Base-by-base conservation (phyloP, 2,888 invertebrate genomes). In the Xylota segnis region DNA sequence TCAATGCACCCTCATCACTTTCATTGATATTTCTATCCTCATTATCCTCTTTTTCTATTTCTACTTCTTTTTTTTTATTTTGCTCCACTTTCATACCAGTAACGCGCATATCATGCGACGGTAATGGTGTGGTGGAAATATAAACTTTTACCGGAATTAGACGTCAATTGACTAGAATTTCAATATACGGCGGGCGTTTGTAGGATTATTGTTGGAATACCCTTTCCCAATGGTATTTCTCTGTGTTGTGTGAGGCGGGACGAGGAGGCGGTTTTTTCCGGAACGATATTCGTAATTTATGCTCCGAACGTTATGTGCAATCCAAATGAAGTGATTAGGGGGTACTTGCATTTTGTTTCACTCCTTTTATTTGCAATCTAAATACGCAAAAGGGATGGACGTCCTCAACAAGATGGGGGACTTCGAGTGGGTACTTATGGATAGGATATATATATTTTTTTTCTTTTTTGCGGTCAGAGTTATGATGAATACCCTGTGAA, bases 101-200 rank as follows among this genome's bases (percentile, higher is more conserved):
- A 52, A 43, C 56, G 65, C 50, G 65, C 50, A 63, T 70, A 47
- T 56, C 16, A 37, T 61, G 66, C 32, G 43, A n/a, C 6, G 6
- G 45, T 7, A n/a, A 29, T 52, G 43, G 32, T 23, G 32, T 23
- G 43, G 23, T 23, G 59, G 34, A 56, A 43, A 77, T 59, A 66
- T 54, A 79, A 79, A 79, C 74, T 79, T 78, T 79, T 43, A 74
- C 59, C 61, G 72, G 72, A 74, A 79, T 74, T 74, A 72, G 27
- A 74, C 78, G 68, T 74, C 79, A 83, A 74, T 79, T 74, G 45
- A 54, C 18, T 74, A 7, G 47, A 63, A 34, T 65, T 65, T 63
- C 34, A 63, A 75, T 75, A 58, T 68, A 27, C 14, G 10, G 18
- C 1, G 34, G 32, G 47, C 10, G 34, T 56, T 75, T 32, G 34